A percentile compares a stretch with the other conserved stretches of the same genome.
These are phyloP conservation scores for Zaprionus taronus DNA, from an alignment of 1,140 invertebrate genomes.

Conservation along the genomic window DNA sequence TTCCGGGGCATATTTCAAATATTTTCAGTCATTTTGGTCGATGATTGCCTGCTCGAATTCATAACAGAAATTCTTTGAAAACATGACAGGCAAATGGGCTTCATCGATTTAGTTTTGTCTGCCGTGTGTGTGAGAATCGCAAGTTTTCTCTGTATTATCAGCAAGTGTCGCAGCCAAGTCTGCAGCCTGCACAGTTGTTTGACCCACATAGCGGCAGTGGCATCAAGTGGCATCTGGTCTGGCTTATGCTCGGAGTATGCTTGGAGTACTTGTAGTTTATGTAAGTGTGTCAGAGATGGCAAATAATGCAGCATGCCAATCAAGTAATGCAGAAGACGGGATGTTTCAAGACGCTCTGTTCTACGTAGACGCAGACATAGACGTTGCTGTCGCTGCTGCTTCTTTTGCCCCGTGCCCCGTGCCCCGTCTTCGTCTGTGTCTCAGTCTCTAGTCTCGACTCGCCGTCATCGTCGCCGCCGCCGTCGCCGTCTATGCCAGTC, in stretches of 20 bases:
- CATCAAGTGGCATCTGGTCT: slow-evolving; percentile 31
- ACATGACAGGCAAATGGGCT: not conserved
- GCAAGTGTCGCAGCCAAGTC: not conserved
- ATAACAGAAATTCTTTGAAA: not conserved
- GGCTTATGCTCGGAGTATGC: not conserved
- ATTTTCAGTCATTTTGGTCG: not conserved
- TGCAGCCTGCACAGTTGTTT: slow-evolving; percentile 20
- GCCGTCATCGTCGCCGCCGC: not conserved
- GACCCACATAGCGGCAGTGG: slow-evolving; percentile 32
- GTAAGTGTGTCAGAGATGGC: slow-evolving; percentile 31
- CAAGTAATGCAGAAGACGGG: slow-evolving; percentile 63
- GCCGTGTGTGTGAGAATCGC: not conserved
- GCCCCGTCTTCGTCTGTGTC: not conserved
- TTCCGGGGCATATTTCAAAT: not conserved
- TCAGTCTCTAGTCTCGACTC: slow-evolving; percentile 1
- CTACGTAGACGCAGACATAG: too few relatives aligned
- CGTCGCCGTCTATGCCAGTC: not conserved
- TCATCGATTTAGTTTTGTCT: not conserved
- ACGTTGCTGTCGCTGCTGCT: not conserved
- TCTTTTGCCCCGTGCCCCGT: not conserved
- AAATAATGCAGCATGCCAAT: slow-evolving; percentile 76
- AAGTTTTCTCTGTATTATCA: not conserved
- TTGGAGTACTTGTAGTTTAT: slow-evolving; percentile 11
- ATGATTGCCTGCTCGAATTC: not conserved
- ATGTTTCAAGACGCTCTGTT: not conserved